Evolutionary conservation across 2,113 vertebrate species (phyloP).

Genomic region (Protobothrops mucrosquamatus): DNA sequence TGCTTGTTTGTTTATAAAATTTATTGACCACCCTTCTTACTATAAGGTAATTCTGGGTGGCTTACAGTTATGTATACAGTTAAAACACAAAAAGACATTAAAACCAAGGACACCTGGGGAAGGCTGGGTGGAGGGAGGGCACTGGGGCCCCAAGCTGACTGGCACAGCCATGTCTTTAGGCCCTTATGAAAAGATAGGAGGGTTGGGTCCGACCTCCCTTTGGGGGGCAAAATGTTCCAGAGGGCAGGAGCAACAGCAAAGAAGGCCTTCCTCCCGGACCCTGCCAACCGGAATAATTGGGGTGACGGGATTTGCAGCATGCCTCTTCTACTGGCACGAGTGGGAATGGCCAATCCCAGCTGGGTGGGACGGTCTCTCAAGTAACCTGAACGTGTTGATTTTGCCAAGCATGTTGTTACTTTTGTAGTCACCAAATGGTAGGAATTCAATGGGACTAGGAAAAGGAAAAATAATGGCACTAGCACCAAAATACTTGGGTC

Average conservation of each 20-base stretch:
- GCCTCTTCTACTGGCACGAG: too few relatives aligned
- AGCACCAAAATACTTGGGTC: not conserved
- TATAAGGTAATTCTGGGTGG: not conserved
- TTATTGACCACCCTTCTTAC: not conserved
- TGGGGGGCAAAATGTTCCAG: not conserved
- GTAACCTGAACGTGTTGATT: not conserved
- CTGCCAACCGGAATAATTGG: not conserved
- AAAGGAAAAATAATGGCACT: not conserved
- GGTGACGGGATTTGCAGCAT: not conserved
- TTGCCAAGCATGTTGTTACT: not conserved
- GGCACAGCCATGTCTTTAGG: not conserved
- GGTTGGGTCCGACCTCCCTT: not conserved
- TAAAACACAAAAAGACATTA: not conserved
- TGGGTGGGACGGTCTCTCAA: not conserved
- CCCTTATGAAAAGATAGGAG: not conserved
- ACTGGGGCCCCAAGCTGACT: not conserved
- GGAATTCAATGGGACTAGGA: not conserved
- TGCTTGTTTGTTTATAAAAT: not conserved
- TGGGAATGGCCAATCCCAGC: not conserved
- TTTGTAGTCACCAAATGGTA: not conserved
- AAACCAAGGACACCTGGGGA: not conserved
- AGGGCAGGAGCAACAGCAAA: not conserved
- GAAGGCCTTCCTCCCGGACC: not conserved
- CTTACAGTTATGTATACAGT: not conserved
- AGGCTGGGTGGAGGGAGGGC: too few relatives aligned